Conservation (phyloP, 2,888 invertebrate species). For the Leuctra nigra region DNA sequence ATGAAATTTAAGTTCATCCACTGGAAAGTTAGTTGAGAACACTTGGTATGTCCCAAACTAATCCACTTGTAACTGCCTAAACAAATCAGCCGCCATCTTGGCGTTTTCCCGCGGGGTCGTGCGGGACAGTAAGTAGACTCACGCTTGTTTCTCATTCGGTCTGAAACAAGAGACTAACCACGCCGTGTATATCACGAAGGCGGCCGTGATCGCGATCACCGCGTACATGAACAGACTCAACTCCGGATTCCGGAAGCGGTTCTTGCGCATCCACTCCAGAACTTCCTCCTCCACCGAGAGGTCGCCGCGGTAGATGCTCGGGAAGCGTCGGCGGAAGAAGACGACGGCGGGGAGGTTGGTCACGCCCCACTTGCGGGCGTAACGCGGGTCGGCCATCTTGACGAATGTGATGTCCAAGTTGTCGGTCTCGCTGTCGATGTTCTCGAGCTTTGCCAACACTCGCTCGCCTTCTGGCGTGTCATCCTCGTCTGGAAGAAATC, state of each 20-base stretch:
- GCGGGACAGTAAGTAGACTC: too few relatives aligned
- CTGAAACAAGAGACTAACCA: constrained; percentile 88
- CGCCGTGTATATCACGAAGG: constrained; percentile 83
- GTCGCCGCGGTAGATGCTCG: constrained; percentile 88
- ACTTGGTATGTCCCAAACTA: constrained; percentile 3
- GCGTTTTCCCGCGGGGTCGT: too few relatives aligned
- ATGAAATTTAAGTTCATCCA: not conserved
- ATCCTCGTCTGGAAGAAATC: constrained; percentile 61
- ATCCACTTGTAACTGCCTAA: too few relatives aligned
- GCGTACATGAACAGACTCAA: constrained; percentile 92
- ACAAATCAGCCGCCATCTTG: too few relatives aligned
- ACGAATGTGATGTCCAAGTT: constrained; percentile 91
- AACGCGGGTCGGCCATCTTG: constrained; percentile 86
- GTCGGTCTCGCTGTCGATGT: constrained; percentile 91
- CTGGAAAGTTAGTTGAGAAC: not conserved
- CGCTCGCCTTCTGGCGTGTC: constrained; percentile 71
- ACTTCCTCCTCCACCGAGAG: constrained; percentile 78
- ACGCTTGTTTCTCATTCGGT: constrained; percentile 46
- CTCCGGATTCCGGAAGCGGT: constrained; percentile 87
- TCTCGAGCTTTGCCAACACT: constrained; percentile 81
- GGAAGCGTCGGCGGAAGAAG: constrained; percentile 85
- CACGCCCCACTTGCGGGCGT: constrained; percentile 91
- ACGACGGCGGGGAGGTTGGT: constrained; percentile 86
- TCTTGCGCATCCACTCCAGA: constrained; percentile 87
- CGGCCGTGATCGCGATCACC: constrained; percentile 74